These are phyloP conservation scores for Sebastes melanostomus DNA, from an alignment of 2,797 vertebrate species.

Conservation along the genomic window DNA sequence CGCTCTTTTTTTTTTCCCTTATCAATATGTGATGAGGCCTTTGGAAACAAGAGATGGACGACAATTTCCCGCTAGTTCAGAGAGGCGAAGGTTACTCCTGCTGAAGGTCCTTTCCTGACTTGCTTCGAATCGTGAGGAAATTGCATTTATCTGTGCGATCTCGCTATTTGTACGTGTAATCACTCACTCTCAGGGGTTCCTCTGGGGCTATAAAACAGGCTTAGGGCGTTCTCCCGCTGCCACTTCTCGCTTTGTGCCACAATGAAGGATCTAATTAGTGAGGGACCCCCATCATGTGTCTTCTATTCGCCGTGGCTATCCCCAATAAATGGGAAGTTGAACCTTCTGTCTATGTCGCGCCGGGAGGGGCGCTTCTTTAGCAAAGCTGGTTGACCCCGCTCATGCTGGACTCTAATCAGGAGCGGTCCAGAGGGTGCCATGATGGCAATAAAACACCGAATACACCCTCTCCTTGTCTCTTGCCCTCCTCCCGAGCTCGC, in stretches of 20 bases:
- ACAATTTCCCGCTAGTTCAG: slow-evolving; percentile 51
- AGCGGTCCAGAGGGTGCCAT: slow-evolving; percentile 74
- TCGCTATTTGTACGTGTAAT: slow-evolving; percentile 57
- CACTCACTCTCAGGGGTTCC: slow-evolving; percentile 55
- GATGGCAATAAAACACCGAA: slow-evolving; percentile 71
- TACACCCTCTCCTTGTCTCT: slow-evolving; percentile 53
- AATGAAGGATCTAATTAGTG: slow-evolving; percentile 68
- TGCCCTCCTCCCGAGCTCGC: slow-evolving; percentile 21
- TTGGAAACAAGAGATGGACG: slow-evolving; percentile 63
- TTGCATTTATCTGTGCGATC: slow-evolving; percentile 45
- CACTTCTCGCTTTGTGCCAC: slow-evolving; percentile 51
- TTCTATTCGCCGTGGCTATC: slow-evolving; percentile 53
- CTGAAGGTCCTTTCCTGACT: neutral
- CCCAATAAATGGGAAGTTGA: slow-evolving; percentile 61
- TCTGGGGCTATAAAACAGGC: slow-evolving; percentile 60
- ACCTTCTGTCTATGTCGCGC: slow-evolving; percentile 53
- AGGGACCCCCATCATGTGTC: slow-evolving; percentile 62
- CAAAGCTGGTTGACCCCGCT: slow-evolving; percentile 72
- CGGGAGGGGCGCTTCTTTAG: slow-evolving; percentile 57
- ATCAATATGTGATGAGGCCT: slow-evolving; percentile 72
- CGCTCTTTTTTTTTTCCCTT: slow-evolving; percentile 41
- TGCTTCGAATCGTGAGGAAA: slow-evolving; percentile 20
- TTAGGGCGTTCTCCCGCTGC: slow-evolving; percentile 41
- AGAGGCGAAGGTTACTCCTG: slow-evolving; percentile 29
- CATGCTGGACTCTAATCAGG: slow-evolving; percentile 81